Percentiles rank a stretch among this genome's conserved stretches.
Conservation (phyloP, 2,888 invertebrate species). For the Brenthis hecate region DNA sequence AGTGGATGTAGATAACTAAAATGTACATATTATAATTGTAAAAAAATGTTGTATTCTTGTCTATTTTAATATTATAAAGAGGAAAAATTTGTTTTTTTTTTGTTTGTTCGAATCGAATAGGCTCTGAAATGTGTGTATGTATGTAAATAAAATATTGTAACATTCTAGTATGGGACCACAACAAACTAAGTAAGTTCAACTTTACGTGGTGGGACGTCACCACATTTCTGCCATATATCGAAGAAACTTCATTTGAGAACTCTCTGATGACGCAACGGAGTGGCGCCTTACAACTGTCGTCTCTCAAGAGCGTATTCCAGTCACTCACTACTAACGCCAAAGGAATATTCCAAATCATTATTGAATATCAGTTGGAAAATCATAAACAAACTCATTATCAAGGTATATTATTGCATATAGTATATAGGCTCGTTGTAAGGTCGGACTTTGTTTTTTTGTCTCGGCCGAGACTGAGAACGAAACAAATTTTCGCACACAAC, state of each 20-base stretch:
- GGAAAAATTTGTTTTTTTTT: too few relatives aligned
- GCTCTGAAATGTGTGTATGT: too few relatives aligned
- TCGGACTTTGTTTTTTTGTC: neutral
- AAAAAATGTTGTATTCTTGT: too few relatives aligned
- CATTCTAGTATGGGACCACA: conserved; percentile 92
- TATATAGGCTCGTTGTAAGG: too few relatives aligned
- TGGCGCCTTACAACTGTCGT: conserved; percentile 90
- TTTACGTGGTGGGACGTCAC: conserved; percentile 96
- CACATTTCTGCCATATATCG: conserved; percentile 90
- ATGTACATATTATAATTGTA: too few relatives aligned
- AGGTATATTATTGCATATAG: conserved; percentile 77
- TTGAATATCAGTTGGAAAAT: conserved; percentile 90
- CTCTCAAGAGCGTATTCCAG: conserved; percentile 93
- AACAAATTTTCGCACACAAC: too few relatives aligned
- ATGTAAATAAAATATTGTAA: neutral
- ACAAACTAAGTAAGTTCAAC: conserved; percentile 91
- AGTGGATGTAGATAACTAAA: too few relatives aligned
- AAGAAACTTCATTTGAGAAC: conserved; percentile 93
- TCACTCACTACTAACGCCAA: conserved; percentile 95
- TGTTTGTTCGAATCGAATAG: too few relatives aligned
- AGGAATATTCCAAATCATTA: conserved; percentile 91
- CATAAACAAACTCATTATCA: conserved; percentile 87
- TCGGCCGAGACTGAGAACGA: neutral
- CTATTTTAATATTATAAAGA: too few relatives aligned
- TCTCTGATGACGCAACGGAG: conserved; percentile 91